phyloP scores from a whole-genome alignment of 2,113 vertebrate genomes.

The Pomatorhinus ruficollis region DNA sequence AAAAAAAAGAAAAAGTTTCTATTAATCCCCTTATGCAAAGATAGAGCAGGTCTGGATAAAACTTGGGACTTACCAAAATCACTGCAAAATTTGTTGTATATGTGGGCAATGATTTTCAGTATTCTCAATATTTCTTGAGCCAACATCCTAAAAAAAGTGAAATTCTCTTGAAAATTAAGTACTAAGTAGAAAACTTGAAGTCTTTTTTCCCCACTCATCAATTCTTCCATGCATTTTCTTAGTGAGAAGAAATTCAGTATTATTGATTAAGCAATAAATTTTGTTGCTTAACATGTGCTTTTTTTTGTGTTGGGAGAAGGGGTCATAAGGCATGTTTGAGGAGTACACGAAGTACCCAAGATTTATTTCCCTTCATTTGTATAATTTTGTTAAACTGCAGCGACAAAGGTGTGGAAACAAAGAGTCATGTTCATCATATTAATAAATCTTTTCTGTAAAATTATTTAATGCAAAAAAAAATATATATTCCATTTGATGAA shows the following conservation, averaged over 20 bases:
- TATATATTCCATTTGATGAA: background rate
- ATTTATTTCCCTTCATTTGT: background rate
- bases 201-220: background rate
- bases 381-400: background rate
- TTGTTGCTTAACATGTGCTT: background rate
- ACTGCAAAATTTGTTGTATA: background rate
- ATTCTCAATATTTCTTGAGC: background rate
- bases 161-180: background rate
- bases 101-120: background rate
- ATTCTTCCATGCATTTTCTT: background rate
- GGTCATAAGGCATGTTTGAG: background rate
- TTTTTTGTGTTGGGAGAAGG: background rate
- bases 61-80: background rate
- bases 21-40: background rate
- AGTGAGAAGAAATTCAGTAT: background rate
- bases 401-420: background rate
- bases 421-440: background rate
- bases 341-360: background rate
- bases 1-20: background rate
- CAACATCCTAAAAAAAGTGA: background rate
- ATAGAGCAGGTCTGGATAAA: background rate
- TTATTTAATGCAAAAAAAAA: background rate
- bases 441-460: background rate
- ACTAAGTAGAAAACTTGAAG: background rate
- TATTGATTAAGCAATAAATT: slow-evolving; percentile 17